Conservation (phyloP, 2,888 invertebrate genomes). For the Tenodera sinensis region DNA sequence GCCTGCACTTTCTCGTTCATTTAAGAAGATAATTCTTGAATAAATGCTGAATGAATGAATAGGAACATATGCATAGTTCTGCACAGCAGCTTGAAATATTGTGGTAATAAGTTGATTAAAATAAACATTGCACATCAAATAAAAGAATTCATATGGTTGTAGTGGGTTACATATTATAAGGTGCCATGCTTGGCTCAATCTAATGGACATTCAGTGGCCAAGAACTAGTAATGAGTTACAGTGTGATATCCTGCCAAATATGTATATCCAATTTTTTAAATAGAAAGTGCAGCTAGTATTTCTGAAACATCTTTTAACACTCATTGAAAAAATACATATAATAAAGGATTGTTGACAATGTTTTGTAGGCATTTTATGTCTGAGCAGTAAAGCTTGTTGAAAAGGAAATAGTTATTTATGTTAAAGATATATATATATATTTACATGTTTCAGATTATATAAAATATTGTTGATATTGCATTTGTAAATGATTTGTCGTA, state of each 20-base stretch:
- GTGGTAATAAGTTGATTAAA: neutral
- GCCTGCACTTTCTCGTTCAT: neutral
- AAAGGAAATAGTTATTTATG: neutral
- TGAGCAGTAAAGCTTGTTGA: conserved; percentile 11
- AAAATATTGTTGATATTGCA: conserved; percentile 9
- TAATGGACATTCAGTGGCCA: neutral
- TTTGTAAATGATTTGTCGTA: conserved; percentile 14
- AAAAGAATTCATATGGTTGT: neutral
- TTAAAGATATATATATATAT: conserved; percentile 4
- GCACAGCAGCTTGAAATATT: neutral
- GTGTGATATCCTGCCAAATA: neutral
- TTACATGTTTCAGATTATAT: conserved; percentile 15
- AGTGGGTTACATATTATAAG: neutral
- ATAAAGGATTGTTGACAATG: neutral
- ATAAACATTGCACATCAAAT: neutral
- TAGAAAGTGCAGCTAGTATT: neutral
- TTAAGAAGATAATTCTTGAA: neutral
- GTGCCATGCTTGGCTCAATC: neutral
- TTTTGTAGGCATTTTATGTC: conserved; percentile 12
- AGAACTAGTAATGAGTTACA: neutral
- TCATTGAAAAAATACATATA: neutral
- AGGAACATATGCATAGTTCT: neutral
- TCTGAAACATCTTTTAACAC: neutral
- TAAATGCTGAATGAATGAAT: neutral
- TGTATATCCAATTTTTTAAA: neutral